Conservation (phyloP, 2,113 vertebrate species). For the Neolamprologus cancellatus region DNA sequence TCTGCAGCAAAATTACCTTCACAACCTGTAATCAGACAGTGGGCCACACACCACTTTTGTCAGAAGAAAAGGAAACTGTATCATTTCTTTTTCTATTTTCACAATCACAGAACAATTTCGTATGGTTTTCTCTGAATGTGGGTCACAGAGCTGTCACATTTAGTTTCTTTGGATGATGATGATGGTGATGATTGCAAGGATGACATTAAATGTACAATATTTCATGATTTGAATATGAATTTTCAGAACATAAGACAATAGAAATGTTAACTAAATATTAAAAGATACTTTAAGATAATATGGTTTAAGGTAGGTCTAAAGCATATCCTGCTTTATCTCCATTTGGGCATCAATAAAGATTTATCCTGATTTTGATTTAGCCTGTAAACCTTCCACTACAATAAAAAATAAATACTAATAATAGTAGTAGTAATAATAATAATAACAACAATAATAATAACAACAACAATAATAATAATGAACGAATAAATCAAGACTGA, state of each 20-base stretch:
- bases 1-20: neutral
- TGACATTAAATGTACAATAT: neutral
- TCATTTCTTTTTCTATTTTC: neutral
- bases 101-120: neutral
- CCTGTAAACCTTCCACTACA: neutral
- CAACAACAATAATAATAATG: neutral
- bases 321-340: neutral
- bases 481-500: neutral
- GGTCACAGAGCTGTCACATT: neutral
- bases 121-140: neutral
- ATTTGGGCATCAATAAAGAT: neutral
- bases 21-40: neutral
- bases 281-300: neutral
- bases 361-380: neutral
- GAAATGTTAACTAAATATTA: neutral
- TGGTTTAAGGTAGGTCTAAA: neutral
- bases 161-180: neutral
- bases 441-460: rapidly evolving
- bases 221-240: neutral
- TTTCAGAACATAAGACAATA: neutral
- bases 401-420: neutral
- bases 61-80: neutral
- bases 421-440: neutral
- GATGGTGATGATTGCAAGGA: neutral
- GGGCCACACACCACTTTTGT: neutral